phyloP scores from a whole-genome alignment of 2,888 invertebrate species.

The Drosophila putrida region DNA sequence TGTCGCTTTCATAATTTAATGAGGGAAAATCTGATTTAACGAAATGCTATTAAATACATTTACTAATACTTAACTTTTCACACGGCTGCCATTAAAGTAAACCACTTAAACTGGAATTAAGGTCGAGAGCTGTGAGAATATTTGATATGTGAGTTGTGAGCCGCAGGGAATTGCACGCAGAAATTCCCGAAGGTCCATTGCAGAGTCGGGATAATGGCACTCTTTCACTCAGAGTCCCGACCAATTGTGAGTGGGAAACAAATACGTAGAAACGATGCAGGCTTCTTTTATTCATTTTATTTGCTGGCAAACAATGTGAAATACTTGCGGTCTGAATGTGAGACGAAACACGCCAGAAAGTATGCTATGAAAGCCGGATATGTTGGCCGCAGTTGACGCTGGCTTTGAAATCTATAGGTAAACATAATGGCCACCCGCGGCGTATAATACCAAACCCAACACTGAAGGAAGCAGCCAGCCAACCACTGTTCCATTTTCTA shows the following conservation, averaged over 20 bases:
- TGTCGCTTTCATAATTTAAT: too few relatives aligned
- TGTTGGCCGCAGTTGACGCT: constrained; percentile 24
- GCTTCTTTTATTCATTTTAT: constrained; percentile 61
- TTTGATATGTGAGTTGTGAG: constrained; percentile 26
- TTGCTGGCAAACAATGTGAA: constrained; percentile 72
- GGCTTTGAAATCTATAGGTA: constrained; percentile 56
- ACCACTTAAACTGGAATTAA: constrained; percentile 13
- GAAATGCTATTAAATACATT: background rate
- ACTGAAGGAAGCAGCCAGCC: constrained; percentile 55
- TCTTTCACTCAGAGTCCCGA: constrained; percentile 20
- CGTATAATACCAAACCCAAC: constrained; percentile 37
- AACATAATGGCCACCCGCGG: constrained; percentile 59
- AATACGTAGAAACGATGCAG: constrained; percentile 47
- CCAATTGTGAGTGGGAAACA: constrained; percentile 17
- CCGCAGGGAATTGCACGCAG: constrained; percentile 28
- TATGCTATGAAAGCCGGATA: constrained; percentile 52
- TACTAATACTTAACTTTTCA: background rate
- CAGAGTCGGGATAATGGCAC: constrained; percentile 39
- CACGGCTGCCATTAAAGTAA: background rate
- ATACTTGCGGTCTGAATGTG: constrained; percentile 66
- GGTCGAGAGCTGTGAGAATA: constrained; percentile 1
- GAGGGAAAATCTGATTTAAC: too few relatives aligned
- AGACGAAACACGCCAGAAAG: constrained; percentile 53
- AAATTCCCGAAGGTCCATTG: constrained; percentile 25
- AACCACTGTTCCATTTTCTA: constrained; percentile 74